Percentiles rank a stretch among this genome's conserved stretches.
Conservation (phyloP, 2,797 vertebrate genomes). For the Tadarida brasiliensis region DNA sequence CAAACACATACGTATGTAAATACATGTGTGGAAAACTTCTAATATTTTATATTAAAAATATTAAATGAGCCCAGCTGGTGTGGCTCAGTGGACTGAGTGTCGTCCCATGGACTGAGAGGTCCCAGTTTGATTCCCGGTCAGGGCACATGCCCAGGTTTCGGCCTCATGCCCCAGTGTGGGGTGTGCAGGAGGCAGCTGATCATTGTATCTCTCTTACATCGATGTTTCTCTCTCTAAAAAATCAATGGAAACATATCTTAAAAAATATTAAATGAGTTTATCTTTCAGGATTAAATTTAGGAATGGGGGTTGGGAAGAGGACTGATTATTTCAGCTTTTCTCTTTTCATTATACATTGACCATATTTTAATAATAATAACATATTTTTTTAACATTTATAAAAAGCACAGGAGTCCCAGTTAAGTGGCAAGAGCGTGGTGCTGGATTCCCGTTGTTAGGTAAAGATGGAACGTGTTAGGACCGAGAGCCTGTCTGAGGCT, state of each 20-base stretch:
- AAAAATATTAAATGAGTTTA: background rate
- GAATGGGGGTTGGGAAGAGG: fast-evolving
- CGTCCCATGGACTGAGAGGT: too few relatives aligned
- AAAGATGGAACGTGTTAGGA: background rate
- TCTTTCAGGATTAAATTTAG: background rate
- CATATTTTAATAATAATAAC: background rate
- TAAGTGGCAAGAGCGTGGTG: background rate
- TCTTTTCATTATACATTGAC: background rate
- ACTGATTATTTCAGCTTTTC: background rate
- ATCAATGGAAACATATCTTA: too few relatives aligned
- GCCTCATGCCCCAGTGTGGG: too few relatives aligned
- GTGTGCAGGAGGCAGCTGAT: too few relatives aligned
- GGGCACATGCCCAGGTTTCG: too few relatives aligned
- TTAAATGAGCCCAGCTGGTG: background rate
- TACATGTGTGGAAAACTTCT: background rate
- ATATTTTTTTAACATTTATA: background rate
- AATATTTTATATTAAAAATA: background rate
- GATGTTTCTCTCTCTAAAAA: too few relatives aligned
- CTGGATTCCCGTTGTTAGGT: background rate
- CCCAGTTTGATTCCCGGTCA: too few relatives aligned
- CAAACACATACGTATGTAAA: background rate
- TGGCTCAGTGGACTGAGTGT: too few relatives aligned
- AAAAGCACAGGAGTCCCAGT: background rate
- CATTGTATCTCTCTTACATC: too few relatives aligned
- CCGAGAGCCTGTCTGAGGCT: background rate